These are phyloP conservation scores for Callyntrura guangdongensis DNA, from an alignment of 2,888 invertebrate species.

Conservation along the genomic window DNA sequence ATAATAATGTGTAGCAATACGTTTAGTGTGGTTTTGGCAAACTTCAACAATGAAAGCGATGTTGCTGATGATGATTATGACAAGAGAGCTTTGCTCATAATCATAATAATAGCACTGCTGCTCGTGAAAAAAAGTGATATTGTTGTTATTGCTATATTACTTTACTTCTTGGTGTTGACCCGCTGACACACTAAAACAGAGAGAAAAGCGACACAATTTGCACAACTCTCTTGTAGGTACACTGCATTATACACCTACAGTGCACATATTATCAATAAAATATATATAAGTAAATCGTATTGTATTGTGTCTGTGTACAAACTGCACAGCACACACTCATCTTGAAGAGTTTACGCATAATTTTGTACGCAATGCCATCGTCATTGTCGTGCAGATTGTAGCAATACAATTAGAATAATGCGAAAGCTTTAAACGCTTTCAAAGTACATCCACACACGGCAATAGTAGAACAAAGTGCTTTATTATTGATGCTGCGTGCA, in stretches of 20 bases:
- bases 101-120: slow-evolving; percentile 52
- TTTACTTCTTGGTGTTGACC: slow-evolving; percentile 57
- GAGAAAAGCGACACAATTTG: slow-evolving; percentile 54
- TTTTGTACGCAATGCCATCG: slow-evolving; percentile 60
- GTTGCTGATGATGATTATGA: neutral
- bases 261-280: neutral
- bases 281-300: neutral
- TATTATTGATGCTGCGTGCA: slow-evolving; percentile 2
- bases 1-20: slow-evolving; percentile 40
- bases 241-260: neutral
- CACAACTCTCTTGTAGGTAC: slow-evolving; percentile 23
- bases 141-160: slow-evolving; percentile 43
- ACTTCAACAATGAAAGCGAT: slow-evolving; percentile 23
- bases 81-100: slow-evolving; percentile 27
- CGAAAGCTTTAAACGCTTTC: slow-evolving; percentile 13
- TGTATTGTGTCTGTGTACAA: neutral
- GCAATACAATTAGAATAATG: neutral
- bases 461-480: slow-evolving; percentile 43
- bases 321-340: neutral
- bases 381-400: slow-evolving; percentile 20
- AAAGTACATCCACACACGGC: slow-evolving; percentile 6
- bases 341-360: slow-evolving; percentile 44
- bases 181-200: slow-evolving; percentile 67
- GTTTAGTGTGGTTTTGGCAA: slow-evolving; percentile 50
- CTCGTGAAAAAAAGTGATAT: slow-evolving; percentile 35